These are phyloP conservation scores for Speoplatyrhinus poulsoni DNA, from an alignment of 2,113 vertebrate genomes.

Conservation along the genomic window DNA sequence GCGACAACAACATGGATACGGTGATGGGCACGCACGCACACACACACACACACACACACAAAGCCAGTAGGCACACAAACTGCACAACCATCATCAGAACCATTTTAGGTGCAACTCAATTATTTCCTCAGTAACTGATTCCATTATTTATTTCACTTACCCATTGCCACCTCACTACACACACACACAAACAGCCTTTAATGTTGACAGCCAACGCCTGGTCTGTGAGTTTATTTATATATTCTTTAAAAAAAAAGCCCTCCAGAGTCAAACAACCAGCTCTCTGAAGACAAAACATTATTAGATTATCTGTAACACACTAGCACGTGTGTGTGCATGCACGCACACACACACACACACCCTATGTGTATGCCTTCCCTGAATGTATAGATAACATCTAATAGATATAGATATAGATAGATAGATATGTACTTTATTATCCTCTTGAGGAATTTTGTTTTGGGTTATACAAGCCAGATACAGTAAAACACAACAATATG, in stretches of 20 bases:
- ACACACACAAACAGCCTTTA: background rate
- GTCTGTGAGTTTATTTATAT: background rate
- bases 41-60: constrained; percentile 20
- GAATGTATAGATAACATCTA: background rate
- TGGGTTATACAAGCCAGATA: too few species aligned
- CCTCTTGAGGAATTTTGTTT: too few species aligned
- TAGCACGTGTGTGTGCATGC: background rate
- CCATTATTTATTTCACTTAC: constrained; percentile 55
- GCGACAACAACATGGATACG: constrained; percentile 49
- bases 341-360: constrained; percentile 4
- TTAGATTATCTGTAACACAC: constrained; percentile 42
- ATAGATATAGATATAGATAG: too few species aligned
- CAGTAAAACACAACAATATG: too few species aligned
- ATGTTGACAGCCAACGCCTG: background rate
- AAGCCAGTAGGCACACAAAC: constrained; percentile 19
- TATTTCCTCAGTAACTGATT: constrained; percentile 26
- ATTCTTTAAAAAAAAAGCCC: constrained; percentile 10
- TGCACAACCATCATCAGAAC: background rate
- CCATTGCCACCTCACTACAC: constrained; percentile 34
- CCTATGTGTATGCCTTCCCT: background rate
- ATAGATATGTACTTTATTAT: too few species aligned
- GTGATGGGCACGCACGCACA: constrained; percentile 4
- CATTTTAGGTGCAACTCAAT: constrained; percentile 18
- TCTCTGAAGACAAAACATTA: constrained; percentile 29
- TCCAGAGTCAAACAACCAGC: constrained; percentile 1